These are phyloP conservation scores for Andrena chrysosceles DNA, from an alignment of 2,888 invertebrate genomes.

Conservation along the genomic window DNA sequence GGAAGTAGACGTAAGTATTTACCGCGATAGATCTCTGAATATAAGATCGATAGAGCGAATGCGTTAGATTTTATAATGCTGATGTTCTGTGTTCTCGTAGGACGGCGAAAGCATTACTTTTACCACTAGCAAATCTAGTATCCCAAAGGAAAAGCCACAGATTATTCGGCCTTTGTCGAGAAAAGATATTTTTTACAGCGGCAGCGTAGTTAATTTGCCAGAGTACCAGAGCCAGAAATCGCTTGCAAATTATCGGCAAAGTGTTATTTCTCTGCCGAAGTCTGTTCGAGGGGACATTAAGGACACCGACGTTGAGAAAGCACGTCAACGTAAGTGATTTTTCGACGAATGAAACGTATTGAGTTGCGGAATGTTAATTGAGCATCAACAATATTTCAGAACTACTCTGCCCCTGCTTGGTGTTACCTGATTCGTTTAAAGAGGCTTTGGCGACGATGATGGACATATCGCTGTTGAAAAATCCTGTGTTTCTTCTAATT, in stretches of 20 bases:
- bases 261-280: constrained; percentile 94
- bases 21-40: background rate
- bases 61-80: background rate
- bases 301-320: constrained; percentile 88
- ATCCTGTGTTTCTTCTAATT: constrained; percentile 96
- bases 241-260: constrained; percentile 95
- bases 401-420: constrained; percentile 92
- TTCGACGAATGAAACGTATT: background rate
- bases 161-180: constrained; percentile 96
- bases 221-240: constrained; percentile 97
- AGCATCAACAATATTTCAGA: constrained; percentile 85
- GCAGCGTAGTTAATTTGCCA: constrained; percentile 96
- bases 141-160: constrained; percentile 86
- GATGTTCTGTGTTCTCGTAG: constrained; percentile 73
- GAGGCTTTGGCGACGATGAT: constrained; percentile 95
- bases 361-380: background rate
- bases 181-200: constrained; percentile 99
- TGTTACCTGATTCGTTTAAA: constrained; percentile 92
- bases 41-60: background rate
- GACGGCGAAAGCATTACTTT: constrained; percentile 90
- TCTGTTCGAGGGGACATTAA: constrained; percentile 87
- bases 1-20: constrained; percentile 85
- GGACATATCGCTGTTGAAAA: constrained; percentile 94
- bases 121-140: constrained; percentile 86
- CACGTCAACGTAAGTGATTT: constrained; percentile 87